These are phyloP conservation scores for Plodia interpunctella DNA, from an alignment of 1,140 invertebrate species.

Conservation along the genomic window DNA sequence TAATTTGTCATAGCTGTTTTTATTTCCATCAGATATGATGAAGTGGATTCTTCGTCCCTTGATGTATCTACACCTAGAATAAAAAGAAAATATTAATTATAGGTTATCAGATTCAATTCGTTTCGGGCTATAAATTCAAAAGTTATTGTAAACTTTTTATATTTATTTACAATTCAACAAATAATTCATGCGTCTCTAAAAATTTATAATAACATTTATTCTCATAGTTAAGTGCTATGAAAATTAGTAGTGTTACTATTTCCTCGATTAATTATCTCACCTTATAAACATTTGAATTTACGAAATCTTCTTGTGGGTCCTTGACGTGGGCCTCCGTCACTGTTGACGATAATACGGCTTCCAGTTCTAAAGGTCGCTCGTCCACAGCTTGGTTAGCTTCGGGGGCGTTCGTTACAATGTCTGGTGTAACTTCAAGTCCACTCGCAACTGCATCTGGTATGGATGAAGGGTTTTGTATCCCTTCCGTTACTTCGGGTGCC, in stretches of 20 bases:
- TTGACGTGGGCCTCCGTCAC: constrained; percentile 26
- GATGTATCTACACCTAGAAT: constrained; percentile 31
- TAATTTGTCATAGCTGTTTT: constrained; percentile 31
- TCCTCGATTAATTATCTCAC: not conserved
- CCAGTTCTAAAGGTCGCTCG: constrained; percentile 46
- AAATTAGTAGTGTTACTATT: not conserved
- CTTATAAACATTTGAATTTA: not conserved
- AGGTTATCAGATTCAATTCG: too few species aligned
- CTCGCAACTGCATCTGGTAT: not conserved
- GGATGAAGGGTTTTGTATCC: not conserved
- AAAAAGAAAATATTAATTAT: not conserved
- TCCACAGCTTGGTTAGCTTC: constrained; percentile 23
- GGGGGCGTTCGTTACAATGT: not conserved
- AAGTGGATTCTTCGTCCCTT: constrained; percentile 8
- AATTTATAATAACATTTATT: too few species aligned
- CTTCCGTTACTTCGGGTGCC: not conserved
- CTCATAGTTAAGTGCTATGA: not conserved
- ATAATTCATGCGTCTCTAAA: too few species aligned
- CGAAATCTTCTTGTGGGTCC: not conserved
- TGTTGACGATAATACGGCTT: constrained; percentile 49
- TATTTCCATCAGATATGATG: constrained; percentile 26
- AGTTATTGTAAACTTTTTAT: too few species aligned
- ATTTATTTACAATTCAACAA: too few species aligned
- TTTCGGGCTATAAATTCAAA: too few species aligned
- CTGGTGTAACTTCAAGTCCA: constrained; percentile 9